Conservation (phyloP, 2,888 invertebrate genomes). For the Micropterix aruncella region DNA sequence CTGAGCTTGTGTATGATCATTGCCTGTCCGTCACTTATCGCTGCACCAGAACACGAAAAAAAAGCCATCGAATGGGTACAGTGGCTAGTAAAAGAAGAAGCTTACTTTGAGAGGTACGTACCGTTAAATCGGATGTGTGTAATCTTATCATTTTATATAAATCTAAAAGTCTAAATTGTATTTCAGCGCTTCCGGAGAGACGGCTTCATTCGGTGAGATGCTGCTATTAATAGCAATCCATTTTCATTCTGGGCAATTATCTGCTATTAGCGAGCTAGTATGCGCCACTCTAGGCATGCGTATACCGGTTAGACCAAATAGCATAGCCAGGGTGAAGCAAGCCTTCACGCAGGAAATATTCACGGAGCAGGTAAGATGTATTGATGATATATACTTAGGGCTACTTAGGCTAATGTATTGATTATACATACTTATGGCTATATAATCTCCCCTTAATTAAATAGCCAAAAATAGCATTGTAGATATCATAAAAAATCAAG, state of each 20-base stretch:
- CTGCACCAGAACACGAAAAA: slow-evolving; percentile 64
- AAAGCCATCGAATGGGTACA: slow-evolving; percentile 86
- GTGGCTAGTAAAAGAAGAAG: slow-evolving; percentile 84
- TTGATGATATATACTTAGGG: too few relatives aligned
- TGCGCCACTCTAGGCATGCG: slow-evolving; percentile 93
- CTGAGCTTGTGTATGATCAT: slow-evolving; percentile 88
- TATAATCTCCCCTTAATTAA: too few relatives aligned
- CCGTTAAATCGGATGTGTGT: too few relatives aligned
- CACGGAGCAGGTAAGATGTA: slow-evolving; percentile 64
- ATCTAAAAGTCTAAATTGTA: slow-evolving; percentile 1
- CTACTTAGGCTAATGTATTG: too few relatives aligned
- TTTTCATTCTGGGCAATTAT: slow-evolving; percentile 89
- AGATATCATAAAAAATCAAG: too few relatives aligned
- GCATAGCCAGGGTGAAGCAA: slow-evolving; percentile 77
- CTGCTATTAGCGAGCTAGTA: slow-evolving; percentile 86
- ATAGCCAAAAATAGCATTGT: too few relatives aligned
- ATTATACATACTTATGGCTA: too few relatives aligned
- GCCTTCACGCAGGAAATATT: slow-evolving; percentile 95
- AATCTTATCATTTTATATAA: background rate
- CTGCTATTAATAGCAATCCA: slow-evolving; percentile 90
- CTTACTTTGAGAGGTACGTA: slow-evolving; percentile 74
- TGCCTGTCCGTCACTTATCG: slow-evolving; percentile 79
- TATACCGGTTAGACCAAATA: slow-evolving; percentile 74
- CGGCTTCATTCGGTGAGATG: slow-evolving; percentile 92
- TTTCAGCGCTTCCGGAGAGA: slow-evolving; percentile 60